Evolutionary conservation across 2,113 vertebrate species (phyloP).

Genomic region (Pseudolaguvia tuberculata): DNA sequence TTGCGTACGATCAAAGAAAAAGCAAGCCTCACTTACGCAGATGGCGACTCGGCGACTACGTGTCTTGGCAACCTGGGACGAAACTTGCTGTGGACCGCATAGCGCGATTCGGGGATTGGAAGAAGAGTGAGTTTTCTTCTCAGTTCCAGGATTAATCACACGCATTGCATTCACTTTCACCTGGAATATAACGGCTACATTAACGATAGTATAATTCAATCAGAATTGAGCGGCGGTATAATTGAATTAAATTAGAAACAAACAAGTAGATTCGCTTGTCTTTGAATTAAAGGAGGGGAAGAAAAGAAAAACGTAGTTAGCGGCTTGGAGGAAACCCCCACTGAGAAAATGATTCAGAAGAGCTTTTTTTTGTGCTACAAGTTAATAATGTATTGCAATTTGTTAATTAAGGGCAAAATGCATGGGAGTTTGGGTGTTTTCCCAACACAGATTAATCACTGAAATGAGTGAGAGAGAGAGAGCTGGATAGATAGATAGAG

Average conservation of each 20-base stretch:
- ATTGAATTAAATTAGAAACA: constrained; percentile 51
- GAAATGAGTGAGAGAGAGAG: constrained; percentile 45
- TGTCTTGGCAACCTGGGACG: constrained; percentile 5
- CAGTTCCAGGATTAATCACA: constrained; percentile 39
- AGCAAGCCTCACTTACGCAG: constrained; percentile 30
- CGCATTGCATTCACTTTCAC: constrained; percentile 44
- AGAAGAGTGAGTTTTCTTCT: background rate
- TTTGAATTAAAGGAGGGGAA: constrained; percentile 4
- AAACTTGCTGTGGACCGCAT: background rate
- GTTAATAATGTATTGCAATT: constrained; percentile 57
- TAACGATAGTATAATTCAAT: constrained; percentile 42
- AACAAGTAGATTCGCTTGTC: constrained; percentile 39
- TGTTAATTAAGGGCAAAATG: constrained; percentile 59
- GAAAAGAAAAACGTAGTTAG: constrained; percentile 38
- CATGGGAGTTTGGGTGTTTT: constrained; percentile 53
- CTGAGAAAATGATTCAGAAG: constrained; percentile 53
- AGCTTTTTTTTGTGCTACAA: constrained; percentile 50
- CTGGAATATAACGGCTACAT: constrained; percentile 46
- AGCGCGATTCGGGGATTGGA: background rate
- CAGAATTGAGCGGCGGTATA: constrained; percentile 27
- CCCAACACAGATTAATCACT: constrained; percentile 53
- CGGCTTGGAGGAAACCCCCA: constrained; percentile 37
- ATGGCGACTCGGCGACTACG: constrained; percentile 29
- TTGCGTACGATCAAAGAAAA: background rate
- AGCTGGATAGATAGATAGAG: constrained; percentile 17